These are phyloP conservation scores for Drosophila navojoa DNA, from an alignment of 1,140 invertebrate species.

Conservation along the genomic window DNA sequence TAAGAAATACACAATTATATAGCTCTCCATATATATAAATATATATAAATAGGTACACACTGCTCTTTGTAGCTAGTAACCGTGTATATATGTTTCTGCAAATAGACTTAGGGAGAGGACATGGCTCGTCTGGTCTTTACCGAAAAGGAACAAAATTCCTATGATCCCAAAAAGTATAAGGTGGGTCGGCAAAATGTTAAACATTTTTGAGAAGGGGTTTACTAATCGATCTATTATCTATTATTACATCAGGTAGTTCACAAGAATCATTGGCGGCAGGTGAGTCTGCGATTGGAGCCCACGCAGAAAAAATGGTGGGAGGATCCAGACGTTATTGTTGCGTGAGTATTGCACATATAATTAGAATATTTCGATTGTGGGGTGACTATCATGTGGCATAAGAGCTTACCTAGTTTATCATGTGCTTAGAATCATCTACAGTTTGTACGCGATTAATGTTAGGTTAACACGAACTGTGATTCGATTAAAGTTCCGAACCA, in stretches of 20 bases:
- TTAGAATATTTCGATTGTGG: background rate
- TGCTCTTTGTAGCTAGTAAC: background rate
- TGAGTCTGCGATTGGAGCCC: slow-evolving; percentile 70
- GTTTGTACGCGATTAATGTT: background rate
- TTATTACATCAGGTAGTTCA: slow-evolving; percentile 53
- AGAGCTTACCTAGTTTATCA: background rate
- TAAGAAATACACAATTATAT: slow-evolving; percentile 2
- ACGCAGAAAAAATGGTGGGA: slow-evolving; percentile 81
- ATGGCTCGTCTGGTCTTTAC: slow-evolving; percentile 75
- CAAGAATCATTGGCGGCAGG: slow-evolving; percentile 76
- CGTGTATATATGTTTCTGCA: background rate
- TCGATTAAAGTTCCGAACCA: background rate
- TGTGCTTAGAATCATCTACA: background rate
- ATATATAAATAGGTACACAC: background rate
- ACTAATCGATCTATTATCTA: background rate
- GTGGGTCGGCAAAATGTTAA: slow-evolving; percentile 10
- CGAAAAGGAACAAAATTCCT: slow-evolving; percentile 71
- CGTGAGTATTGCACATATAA: slow-evolving; percentile 70
- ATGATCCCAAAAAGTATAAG: slow-evolving; percentile 71
- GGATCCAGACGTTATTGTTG: slow-evolving; percentile 81
- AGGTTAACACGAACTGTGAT: background rate
- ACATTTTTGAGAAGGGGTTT: background rate
- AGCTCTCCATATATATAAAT: slow-evolving; percentile 12
- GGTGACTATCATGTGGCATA: background rate
- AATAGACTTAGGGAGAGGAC: background rate